Conservation (phyloP, 2,888 invertebrate genomes). For the Portevinia maculata region DNA sequence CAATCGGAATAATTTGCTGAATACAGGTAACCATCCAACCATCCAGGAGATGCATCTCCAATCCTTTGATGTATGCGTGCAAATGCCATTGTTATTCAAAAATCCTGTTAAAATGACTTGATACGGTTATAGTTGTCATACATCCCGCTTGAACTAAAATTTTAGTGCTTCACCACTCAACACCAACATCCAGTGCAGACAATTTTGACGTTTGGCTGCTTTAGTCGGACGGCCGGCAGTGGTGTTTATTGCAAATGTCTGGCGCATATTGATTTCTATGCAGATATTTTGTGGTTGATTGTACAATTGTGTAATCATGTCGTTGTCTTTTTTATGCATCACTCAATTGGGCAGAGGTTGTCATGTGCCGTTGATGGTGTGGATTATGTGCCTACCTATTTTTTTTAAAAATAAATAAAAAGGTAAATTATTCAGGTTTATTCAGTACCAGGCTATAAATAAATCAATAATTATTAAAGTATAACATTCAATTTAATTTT, state of each 20-base stretch:
- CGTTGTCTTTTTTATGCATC: slow-evolving; percentile 51
- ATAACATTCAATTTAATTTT: no score
- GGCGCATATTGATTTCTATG: slow-evolving; percentile 53
- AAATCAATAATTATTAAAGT: no score
- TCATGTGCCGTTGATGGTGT: slow-evolving; percentile 38
- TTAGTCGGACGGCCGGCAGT: background rate
- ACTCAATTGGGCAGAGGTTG: slow-evolving; percentile 53
- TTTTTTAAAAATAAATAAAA: no score
- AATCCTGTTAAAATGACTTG: slow-evolving; percentile 41
- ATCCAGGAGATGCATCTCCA: background rate
- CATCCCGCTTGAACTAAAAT: slow-evolving; percentile 34
- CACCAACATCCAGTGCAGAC: background rate
- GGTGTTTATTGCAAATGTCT: slow-evolving; percentile 52
- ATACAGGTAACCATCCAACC: slow-evolving; percentile 57
- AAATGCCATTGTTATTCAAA: slow-evolving; percentile 57
- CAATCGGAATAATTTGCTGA: slow-evolving; percentile 66
- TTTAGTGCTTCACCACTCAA: background rate
- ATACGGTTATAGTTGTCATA: slow-evolving; percentile 54
- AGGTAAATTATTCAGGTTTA: no score
- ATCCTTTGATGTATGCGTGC: slow-evolving; percentile 32
- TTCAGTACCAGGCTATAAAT: no score
- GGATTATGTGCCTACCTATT: no score
- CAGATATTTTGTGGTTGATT: slow-evolving; percentile 71
- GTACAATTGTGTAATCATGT: slow-evolving; percentile 63
- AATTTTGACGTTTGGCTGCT: slow-evolving; percentile 49